These are phyloP conservation scores for Anneissia japonica DNA, from an alignment of 35 echinoderm and acorn worm species.

Conservation along the genomic window DNA sequence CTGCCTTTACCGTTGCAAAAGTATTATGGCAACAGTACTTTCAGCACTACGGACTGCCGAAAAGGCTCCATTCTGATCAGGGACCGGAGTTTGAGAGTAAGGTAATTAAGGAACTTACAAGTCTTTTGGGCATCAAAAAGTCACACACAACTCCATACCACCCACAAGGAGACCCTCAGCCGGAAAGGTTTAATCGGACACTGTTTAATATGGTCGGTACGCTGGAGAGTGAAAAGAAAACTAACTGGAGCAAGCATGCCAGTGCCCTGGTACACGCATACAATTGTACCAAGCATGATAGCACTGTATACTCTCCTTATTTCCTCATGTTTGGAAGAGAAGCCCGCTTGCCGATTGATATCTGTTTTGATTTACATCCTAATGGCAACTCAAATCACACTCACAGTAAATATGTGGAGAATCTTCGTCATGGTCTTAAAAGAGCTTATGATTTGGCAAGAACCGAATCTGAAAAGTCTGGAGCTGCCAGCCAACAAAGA, in stretches of 20 bases:
- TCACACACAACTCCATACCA: too few species aligned
- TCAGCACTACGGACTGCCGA: too few species aligned
- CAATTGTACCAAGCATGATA: slow-evolving; percentile 25
- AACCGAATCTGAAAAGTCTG: not conserved
- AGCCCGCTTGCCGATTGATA: slow-evolving; percentile 28
- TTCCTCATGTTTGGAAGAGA: slow-evolving; percentile 49
- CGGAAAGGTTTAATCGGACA: too few species aligned
- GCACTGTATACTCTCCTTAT: slow-evolving; percentile 41
- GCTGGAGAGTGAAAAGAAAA: not conserved
- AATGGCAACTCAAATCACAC: not conserved
- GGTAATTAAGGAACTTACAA: too few species aligned
- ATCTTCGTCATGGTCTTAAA: not conserved
- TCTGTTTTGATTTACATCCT: not conserved
- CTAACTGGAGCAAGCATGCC: slow-evolving; percentile 17
- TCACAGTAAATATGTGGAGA: not conserved
- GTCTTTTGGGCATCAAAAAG: too few species aligned
- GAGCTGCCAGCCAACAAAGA: not conserved
- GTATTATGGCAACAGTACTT: too few species aligned
- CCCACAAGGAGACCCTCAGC: too few species aligned
- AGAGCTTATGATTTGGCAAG: not conserved
- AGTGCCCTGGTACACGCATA: slow-evolving; percentile 33
- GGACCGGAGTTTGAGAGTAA: too few species aligned
- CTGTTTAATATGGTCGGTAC: slow-evolving; percentile 15
- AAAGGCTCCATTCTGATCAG: too few species aligned
- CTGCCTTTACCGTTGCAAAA: too few species aligned